phyloP scores from a whole-genome alignment of 2,797 vertebrate species.

The Amblyraja radiata region DNA sequence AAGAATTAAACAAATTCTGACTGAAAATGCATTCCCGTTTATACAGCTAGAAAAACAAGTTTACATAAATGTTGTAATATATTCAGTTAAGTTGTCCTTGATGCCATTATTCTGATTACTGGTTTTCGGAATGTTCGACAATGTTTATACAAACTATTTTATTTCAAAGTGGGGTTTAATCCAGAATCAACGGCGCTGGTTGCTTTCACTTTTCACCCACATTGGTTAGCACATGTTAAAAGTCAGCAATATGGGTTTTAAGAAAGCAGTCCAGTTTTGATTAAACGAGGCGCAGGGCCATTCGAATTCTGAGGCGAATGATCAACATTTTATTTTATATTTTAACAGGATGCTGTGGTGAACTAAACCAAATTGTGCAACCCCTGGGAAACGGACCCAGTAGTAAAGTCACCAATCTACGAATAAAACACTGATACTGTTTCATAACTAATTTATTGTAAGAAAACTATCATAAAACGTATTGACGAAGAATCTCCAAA shows the following conservation, averaged over 20 bases:
- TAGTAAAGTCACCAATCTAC: no score
- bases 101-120: background rate
- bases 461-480: no score
- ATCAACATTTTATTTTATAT: background rate
- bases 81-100: background rate
- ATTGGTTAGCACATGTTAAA: background rate
- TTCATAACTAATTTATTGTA: background rate
- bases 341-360: background rate
- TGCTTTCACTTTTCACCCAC: constrained; percentile 12
- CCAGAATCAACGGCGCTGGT: background rate
- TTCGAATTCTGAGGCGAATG: background rate
- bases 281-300: background rate
- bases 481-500: no score
- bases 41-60: background rate
- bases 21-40: constrained; percentile 19
- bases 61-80: constrained; percentile 2
- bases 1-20: background rate
- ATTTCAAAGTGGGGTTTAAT: background rate
- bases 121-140: background rate
- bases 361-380: background rate
- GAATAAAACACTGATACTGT: no score
- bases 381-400: background rate
- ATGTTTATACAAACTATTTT: background rate
- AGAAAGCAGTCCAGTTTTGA: background rate
- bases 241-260: background rate